Evolutionary conservation across 2,888 invertebrate species (phyloP), one percentile per base, ranked within the genome.

Genomic region (Campoplex nolae): DNA sequence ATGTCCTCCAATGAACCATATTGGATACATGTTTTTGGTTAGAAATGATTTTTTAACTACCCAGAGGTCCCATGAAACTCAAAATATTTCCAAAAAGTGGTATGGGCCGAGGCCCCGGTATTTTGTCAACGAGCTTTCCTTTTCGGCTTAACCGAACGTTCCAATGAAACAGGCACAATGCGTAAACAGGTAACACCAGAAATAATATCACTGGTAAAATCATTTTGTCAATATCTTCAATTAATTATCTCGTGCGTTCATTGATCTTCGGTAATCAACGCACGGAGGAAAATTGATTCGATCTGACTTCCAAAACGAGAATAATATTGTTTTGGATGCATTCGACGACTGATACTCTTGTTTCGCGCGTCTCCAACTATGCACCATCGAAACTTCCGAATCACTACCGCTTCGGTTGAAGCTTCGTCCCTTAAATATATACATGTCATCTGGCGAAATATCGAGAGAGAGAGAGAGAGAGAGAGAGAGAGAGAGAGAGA

Each of bases 61-160:
- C 91, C 51, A 88, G 81, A n/a, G 91, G 89, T 71, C 91, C 86
- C 13, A 92, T 45, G 38, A 93, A 83, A 68, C 90, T 90, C 23
- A 91, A 81, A 7, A 91, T 83, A 80, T 93, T 93, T 51, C 94
- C 94, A 18, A 93, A 83, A 23, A 94, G 73, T 0, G 93, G 93
- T 77, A 89, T 85, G 0, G 91, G 89, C 32, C 87, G 89, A 0
- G 93, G 93, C 6, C 94, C 94, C 0, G 94, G 94, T 78, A 94
- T 92, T 90, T 88, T 92, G 58, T 90, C 88, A 2, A 94, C 89
- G 2, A 92, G 85, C 70, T 91, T 87, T 4, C 91, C 92, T 54
- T 56, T 79, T 75, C 78, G 62, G 45, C 92, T 93, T 95, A 89
- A 83, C 54, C 88, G 88, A 54, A 89, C 67, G 13, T 74, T 35